Evolutionary conservation across 2,888 invertebrate species (phyloP).

Genomic region (Chouioia cunea): DNA sequence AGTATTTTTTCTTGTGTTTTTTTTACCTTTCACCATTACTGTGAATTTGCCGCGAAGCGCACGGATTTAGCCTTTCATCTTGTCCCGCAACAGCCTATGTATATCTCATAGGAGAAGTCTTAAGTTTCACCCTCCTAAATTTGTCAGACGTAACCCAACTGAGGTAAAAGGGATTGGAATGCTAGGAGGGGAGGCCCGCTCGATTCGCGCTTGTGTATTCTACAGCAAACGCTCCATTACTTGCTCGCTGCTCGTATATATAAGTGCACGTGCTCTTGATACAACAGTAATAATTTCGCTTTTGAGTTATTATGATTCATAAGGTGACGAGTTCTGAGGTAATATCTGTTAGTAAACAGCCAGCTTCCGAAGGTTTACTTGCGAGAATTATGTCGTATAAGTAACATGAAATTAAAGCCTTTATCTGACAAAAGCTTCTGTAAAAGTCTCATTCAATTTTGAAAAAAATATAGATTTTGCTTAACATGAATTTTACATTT

Average conservation of each 20-base stretch:
- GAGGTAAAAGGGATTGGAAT: constrained; percentile 4
- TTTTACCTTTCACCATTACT: constrained; percentile 1
- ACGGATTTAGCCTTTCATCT: constrained; percentile 33
- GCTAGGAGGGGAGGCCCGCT: neutral
- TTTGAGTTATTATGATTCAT: no score
- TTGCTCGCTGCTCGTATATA: neutral
- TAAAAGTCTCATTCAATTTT: no score
- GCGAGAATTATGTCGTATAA: no score
- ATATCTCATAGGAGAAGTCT: constrained; percentile 12
- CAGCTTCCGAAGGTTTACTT: no score
- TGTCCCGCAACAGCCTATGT: neutral
- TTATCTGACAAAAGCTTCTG: no score
- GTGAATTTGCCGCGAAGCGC: constrained; percentile 16
- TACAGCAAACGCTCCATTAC: constrained; percentile 17
- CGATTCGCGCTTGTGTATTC: neutral
- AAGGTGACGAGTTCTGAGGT: no score
- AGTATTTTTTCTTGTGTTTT: neutral
- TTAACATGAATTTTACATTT: no score
- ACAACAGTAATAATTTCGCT: neutral
- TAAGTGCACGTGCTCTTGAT: neutral
- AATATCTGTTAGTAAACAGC: no score
- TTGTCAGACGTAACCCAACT: constrained; percentile 16
- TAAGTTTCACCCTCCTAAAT: constrained; percentile 19
- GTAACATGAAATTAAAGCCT: no score
- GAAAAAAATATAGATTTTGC: no score